Evolutionary conservation across 2,797 vertebrate genomes (phyloP), one percentile per base, ranked within the genome.

Genomic region (Crocodylus rhombifer): DNA sequence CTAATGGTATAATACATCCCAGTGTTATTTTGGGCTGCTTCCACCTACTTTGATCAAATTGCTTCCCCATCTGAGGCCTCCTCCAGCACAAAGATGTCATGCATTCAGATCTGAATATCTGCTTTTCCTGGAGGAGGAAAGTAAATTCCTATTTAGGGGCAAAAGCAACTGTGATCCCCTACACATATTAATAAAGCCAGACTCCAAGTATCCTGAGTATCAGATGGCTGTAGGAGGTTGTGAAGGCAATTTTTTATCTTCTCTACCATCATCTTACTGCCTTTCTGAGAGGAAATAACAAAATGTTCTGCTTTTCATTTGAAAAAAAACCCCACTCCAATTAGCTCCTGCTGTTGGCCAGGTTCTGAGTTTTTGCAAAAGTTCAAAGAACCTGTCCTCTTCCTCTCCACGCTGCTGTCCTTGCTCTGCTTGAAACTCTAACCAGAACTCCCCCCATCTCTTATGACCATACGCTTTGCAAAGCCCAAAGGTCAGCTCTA

Each of bases 1-100:
- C 82, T 56, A 88, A 95, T 78, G 74, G 76, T 91, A 95, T 95
- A 96, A 96, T 97, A 89, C 73, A 95, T 96, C 92, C 96, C 89
- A 73, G 85, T 93, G 89, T 96, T 92, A 83, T 92, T 93, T 94
- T 77, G 93, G 77, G 88, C 71, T 79, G 74, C 82, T 87, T 95
- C 95, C 95, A 95, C 69, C 74, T 86, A 89, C 88, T 93, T 8
- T 80, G 96, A 95, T 97, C 85, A 95, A 95, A 84, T 88, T 75
- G 82, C 64, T 95, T 91, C 74, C 87, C 90, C 82, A 88, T 79
- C 73, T 90, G 89, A 80, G 85, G 95, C 94, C 92, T 95, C 95
- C 93, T 95, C 91, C 56, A 92, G 87, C 84, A 91, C 80, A 25
- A 90, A 94, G 30, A 57, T 84, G 42, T 42, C 69, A 90, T 92